Base-by-base conservation (phyloP, 1,140 invertebrate species). In the Bathynomus jamesi region DNA sequence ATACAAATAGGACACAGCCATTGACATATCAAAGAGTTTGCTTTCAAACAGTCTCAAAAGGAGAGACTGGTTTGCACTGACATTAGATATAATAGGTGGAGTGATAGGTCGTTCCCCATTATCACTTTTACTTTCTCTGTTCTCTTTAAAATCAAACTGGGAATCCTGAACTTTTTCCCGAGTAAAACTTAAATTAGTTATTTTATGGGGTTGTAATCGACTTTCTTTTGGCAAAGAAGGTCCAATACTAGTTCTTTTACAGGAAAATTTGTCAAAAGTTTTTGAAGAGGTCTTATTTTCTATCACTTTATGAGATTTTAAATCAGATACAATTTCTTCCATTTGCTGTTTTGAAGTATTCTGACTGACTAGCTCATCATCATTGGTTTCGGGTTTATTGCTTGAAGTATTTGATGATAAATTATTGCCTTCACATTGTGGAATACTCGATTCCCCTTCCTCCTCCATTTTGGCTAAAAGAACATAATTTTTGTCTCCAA, bases 1-100 rank as follows among this genome's bases (percentile, higher is more conserved):
- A 80, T 95, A 98, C 32, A 99, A 84, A 87, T 99, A 98, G 80
- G 92, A 93, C 80, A 99, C 94, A 27, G 95, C 96, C 87, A 98
- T 96, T 70, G 93, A 93, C 88, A 98, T 96, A 81, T 98, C 93
- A 82, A 99, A 99, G 69, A 96, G 86, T 84, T 94, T 94, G 75
- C 95, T 96, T 83, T 99, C 95, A 80, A 99, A 96, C 78, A 99
- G 86, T 77, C 96, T 85, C 71, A 98, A 84, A 65, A 99, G 84
- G 82, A 90, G 85, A 8, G 86, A 86, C 76, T 85, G 82, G 31
- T 78, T 78, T 46, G 67, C 76, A 79, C 74, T 71, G 63, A 74
- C 78, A 82, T 84, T 74, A 79, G 21, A 17, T 11, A 11, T 53
- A 53, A 11, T 53, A 21, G 11, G 40, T 17, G 40, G 13, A 17